These are phyloP conservation scores for Urocyon cinereoargenteus DNA, from an alignment of 2,797 vertebrate genomes.

Conservation along the genomic window DNA sequence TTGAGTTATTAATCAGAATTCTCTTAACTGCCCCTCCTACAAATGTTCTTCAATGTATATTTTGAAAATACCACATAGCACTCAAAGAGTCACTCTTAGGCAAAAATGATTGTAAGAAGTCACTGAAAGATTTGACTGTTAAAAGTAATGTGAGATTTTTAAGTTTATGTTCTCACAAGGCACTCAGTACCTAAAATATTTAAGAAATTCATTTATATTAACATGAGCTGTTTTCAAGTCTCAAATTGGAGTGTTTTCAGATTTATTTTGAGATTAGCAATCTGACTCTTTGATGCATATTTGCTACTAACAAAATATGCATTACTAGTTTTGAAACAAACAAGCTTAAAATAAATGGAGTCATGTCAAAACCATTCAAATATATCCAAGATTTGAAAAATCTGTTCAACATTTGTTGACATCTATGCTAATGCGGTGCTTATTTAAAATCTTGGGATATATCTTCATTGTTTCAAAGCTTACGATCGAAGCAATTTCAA, in stretches of 20 bases:
- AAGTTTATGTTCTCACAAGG: not conserved
- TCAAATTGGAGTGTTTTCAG: conserved; percentile 18
- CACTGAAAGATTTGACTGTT: not conserved
- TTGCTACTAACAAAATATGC: conserved; percentile 55
- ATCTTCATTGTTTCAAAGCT: conserved; percentile 52
- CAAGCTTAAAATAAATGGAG: conserved; percentile 62
- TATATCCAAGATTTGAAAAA: conserved; percentile 63
- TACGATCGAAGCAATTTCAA: not conserved
- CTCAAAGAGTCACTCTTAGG: not conserved
- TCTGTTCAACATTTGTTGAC: not conserved
- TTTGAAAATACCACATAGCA: conserved; percentile 39
- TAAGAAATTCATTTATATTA: conserved; percentile 24
- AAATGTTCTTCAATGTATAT: not conserved
- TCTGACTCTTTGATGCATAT: conserved; percentile 1
- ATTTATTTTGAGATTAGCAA: conserved; percentile 59
- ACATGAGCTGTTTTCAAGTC: conserved; percentile 3
- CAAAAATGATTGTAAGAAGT: conserved; percentile 47
- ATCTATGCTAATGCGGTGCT: conserved; percentile 25
- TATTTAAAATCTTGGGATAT: conserved; percentile 56
- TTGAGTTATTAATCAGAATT: not conserved
- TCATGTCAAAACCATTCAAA: conserved; percentile 38
- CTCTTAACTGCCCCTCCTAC: not conserved
- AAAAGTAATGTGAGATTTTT: not conserved
- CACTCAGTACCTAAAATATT: not conserved
- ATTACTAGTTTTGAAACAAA: conserved; percentile 62